Conservation (phyloP, 2,113 vertebrate species). For the Bettongia penicillata region DNA sequence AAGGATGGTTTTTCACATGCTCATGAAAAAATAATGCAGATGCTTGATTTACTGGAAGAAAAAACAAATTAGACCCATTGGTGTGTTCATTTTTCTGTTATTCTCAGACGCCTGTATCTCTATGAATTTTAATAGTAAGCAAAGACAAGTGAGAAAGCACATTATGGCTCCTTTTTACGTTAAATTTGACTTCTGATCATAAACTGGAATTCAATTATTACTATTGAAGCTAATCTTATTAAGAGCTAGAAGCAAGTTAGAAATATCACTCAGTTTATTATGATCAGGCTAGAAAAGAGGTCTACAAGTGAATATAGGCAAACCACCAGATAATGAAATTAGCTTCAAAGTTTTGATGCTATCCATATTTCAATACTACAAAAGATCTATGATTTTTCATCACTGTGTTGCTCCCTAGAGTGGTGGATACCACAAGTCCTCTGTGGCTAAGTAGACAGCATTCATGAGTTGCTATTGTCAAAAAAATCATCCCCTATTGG, state of each 20-base stretch:
- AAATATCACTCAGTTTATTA: not conserved
- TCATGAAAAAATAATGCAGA: constrained; percentile 9
- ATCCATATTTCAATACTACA: not conserved
- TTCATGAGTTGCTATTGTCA: not conserved
- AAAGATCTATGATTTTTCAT: not conserved
- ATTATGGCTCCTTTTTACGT: not conserved
- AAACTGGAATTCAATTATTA: not conserved
- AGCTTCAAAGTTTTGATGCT: not conserved
- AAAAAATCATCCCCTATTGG: not conserved
- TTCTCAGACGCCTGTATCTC: not conserved
- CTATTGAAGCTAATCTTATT: not conserved
- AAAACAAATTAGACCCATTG: not conserved
- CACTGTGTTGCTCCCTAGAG: too few relatives aligned
- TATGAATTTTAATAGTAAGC: not conserved
- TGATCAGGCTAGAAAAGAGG: not conserved
- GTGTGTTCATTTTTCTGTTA: not conserved
- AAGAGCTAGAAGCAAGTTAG: not conserved
- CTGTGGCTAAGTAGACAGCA: not conserved
- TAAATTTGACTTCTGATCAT: constrained; percentile 15
- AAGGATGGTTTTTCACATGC: not conserved
- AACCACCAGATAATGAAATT: not conserved
- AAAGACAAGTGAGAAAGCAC: not conserved
- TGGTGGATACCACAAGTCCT: not conserved
- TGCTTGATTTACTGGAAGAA: not conserved
- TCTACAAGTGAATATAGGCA: not conserved